These are phyloP conservation scores for Epinephelus awoara DNA, from an alignment of 2,797 vertebrate genomes.

Conservation along the genomic window DNA sequence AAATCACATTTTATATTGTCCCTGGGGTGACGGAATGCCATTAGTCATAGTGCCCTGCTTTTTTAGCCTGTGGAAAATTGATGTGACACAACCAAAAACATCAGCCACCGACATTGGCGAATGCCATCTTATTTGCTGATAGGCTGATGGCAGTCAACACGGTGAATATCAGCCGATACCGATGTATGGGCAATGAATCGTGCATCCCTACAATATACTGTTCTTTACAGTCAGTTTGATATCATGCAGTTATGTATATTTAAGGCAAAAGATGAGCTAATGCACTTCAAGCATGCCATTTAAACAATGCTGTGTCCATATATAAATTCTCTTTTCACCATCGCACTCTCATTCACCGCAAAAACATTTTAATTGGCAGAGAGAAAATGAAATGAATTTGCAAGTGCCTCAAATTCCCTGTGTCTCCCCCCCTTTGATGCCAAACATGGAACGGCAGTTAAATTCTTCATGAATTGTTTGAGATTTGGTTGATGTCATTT, in stretches of 20 bases:
- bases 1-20: too few relatives aligned
- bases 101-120: too few relatives aligned
- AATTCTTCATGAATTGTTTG: slow-evolving; percentile 37
- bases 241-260: background rate
- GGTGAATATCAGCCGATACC: too few relatives aligned
- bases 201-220: too few relatives aligned
- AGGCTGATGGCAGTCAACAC: too few relatives aligned
- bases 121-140: too few relatives aligned
- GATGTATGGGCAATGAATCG: too few relatives aligned
- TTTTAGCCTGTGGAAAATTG: too few relatives aligned
- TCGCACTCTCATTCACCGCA: background rate
- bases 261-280: background rate
- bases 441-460: slow-evolving; percentile 13
- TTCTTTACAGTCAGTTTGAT: too few relatives aligned
- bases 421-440: slow-evolving; percentile 20
- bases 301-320: background rate
- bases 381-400: background rate
- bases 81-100: too few relatives aligned
- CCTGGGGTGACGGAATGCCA: too few relatives aligned
- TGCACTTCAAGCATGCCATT: slow-evolving; percentile 1
- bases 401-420: background rate
- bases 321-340: background rate
- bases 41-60: too few relatives aligned
- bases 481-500: slow-evolving; percentile 31
- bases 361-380: background rate